Conservation (phyloP, 2,797 vertebrate species). For the Amphiprion clarkii region DNA sequence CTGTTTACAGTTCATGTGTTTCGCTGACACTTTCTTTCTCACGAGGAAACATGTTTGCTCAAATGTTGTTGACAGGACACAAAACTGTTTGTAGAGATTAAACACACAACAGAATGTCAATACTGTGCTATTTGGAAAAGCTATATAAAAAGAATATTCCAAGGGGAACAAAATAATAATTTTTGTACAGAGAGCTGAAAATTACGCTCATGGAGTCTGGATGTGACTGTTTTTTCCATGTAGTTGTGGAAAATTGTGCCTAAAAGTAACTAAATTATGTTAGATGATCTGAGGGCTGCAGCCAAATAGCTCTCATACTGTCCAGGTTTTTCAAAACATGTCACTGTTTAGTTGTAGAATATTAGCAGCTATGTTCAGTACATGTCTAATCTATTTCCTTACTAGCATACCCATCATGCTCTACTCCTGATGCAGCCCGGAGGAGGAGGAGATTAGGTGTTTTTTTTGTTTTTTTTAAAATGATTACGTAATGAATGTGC, state of each 20-base stretch:
- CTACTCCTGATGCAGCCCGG: background rate
- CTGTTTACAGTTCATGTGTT: background rate
- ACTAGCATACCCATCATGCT: background rate
- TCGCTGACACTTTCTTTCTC: background rate
- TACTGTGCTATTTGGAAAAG: background rate
- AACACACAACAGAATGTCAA: background rate
- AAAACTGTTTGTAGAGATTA: background rate
- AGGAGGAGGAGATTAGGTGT: background rate
- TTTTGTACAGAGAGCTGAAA: background rate
- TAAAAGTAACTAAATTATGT: constrained; percentile 20
- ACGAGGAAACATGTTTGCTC: background rate
- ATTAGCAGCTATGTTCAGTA: constrained; percentile 15
- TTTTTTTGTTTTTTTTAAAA: background rate
- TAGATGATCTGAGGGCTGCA: constrained; percentile 6
- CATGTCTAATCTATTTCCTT: constrained; percentile 7
- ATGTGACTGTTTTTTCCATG: background rate
- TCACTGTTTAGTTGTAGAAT: background rate
- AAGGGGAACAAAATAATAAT: background rate
- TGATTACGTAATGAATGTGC: too few species aligned
- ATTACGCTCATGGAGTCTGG: background rate
- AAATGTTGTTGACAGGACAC: constrained; percentile 1
- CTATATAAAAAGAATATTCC: background rate
- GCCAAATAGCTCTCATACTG: constrained; percentile 1
- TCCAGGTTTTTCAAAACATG: background rate
- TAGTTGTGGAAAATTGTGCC: constrained; percentile 21